These are phyloP conservation scores for Pseudanteris insignis DNA, from an alignment of 2,888 invertebrate species.

Conservation along the genomic window DNA sequence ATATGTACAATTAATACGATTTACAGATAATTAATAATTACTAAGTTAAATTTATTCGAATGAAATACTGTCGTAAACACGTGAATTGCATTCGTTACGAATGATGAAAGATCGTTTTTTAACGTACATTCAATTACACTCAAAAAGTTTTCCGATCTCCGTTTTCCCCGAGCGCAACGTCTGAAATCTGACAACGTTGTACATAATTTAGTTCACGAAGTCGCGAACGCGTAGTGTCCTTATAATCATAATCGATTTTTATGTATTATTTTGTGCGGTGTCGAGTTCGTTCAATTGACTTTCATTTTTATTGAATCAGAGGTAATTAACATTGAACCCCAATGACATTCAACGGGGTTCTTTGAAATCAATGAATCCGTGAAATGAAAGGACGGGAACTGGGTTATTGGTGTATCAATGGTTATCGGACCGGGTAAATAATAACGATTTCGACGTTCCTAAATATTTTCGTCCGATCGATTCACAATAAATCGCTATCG, in stretches of 20 bases:
- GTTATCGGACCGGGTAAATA: constrained; percentile 27
- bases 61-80: no score
- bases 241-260: constrained; percentile 20
- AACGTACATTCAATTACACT: no score
- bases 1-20: no score
- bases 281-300: constrained; percentile 15
- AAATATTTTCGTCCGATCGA: no score
- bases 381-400: constrained; percentile 38
- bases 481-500: no score
- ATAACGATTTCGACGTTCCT: no score
- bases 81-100: no score
- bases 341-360: constrained; percentile 29
- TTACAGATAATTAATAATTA: no score
- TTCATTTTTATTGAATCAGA: constrained; percentile 28
- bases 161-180: constrained; percentile 1
- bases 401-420: constrained; percentile 37
- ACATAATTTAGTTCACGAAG: constrained; percentile 4
- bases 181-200: constrained; percentile 17
- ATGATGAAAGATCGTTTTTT: no score
- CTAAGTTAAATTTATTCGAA: no score
- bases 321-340: constrained; percentile 35
- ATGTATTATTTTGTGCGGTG: constrained; percentile 9
- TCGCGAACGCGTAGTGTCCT: not conserved
- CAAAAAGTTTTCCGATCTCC: no score
- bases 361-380: constrained; percentile 37